Percentiles rank a stretch among this genome's conserved stretches.
These are phyloP conservation scores for Micromys minutus DNA, from an alignment of 2,113 vertebrate genomes.

Conservation along the genomic window DNA sequence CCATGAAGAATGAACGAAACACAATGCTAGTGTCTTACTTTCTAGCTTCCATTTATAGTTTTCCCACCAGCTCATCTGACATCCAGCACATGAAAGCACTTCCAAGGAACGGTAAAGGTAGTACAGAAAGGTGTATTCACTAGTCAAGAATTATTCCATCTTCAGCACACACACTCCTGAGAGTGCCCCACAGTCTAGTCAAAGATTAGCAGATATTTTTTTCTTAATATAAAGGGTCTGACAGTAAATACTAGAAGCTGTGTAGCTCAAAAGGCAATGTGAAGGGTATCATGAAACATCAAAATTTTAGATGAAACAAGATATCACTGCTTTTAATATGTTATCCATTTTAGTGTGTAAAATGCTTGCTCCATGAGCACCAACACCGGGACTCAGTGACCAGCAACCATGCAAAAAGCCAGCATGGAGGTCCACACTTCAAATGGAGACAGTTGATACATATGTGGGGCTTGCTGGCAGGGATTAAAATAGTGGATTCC, in stretches of 20 bases:
- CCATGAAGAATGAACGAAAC: neutral
- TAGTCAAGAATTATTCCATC: neutral
- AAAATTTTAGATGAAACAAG: neutral
- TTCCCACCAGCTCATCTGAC: neutral
- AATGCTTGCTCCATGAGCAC: neutral
- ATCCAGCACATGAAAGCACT: neutral
- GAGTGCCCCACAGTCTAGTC: neutral
- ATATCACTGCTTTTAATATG: neutral
- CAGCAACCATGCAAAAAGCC: neutral
- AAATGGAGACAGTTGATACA: neutral
- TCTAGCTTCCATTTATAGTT: neutral
- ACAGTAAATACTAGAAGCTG: neutral
- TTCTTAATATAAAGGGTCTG: neutral
- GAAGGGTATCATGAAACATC: neutral
- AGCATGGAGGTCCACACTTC: neutral
- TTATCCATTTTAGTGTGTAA: neutral
- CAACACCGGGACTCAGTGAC: neutral
- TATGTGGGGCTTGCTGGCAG: neutral
- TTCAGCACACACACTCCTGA: neutral
- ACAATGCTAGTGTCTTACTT: neutral
- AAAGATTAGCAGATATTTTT: neutral
- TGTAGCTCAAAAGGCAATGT: neutral
- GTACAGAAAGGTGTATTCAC: neutral
- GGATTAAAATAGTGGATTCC: neutral
- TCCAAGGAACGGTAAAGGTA: neutral